Evolutionary conservation across 1,140 invertebrate species (phyloP).

Genomic region (Megalonaias nervosa): DNA sequence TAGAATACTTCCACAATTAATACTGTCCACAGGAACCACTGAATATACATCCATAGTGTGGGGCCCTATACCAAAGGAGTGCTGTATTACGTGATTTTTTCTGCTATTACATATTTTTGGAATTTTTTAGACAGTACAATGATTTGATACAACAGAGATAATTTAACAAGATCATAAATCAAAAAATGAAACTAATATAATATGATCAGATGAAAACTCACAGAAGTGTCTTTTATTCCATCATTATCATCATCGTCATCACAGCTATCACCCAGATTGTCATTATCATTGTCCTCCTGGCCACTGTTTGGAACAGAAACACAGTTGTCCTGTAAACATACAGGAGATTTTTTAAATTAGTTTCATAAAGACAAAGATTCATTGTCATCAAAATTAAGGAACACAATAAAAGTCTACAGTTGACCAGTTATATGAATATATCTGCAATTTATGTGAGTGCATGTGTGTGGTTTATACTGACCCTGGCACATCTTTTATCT

Average conservation of each 20-base stretch:
- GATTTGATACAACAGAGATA: no score
- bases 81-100: no score
- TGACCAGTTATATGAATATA: background rate
- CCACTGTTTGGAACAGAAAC: slow-evolving; percentile 39
- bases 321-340: slow-evolving; percentile 45
- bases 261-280: slow-evolving; percentile 49
- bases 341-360: background rate
- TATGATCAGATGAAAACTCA: slow-evolving; percentile 4
- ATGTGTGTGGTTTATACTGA: slow-evolving; percentile 3
- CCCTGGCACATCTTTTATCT: slow-evolving; percentile 36
- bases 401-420: background rate
- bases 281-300: slow-evolving; percentile 49
- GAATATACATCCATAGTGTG: no score
- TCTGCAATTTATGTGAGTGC: background rate
- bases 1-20: no score
- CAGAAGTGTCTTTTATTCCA: slow-evolving; percentile 30
- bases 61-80: no score
- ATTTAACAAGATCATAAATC: no score
- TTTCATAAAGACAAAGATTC: background rate
- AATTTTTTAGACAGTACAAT: no score
- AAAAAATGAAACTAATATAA: no score
- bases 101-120: no score
- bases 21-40: no score
- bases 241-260: slow-evolving; percentile 60
- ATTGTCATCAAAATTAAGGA: background rate